Base-by-base conservation (phyloP, 64 coral and sea anemone genomes). In the Dendronephthya gigantea region DNA sequence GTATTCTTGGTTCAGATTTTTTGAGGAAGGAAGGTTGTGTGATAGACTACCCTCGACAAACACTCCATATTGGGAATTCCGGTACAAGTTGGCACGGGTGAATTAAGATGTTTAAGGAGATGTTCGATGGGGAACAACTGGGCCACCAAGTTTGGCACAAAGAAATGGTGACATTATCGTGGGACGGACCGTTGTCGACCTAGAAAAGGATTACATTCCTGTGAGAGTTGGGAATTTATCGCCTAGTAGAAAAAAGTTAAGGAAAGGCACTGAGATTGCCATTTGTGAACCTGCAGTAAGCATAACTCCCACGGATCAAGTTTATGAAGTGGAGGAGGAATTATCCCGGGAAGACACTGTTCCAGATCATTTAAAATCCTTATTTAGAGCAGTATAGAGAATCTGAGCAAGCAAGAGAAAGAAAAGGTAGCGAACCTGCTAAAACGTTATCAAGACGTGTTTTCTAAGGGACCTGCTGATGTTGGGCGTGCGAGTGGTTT, bases 21-120 rank as follows among this genome's bases (percentile, higher is more conserved):
- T 49, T 85, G 84, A 85, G 58, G 84, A 85, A 85, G 50, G 50
- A 55, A 59, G 50, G 50, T 59, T 85, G 84, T 65, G 84, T 85
- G 58, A 85, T 85, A 34, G 84, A 85, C 39, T 85, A 85, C 39
- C 84, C 84, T 56, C 84, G 58, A 55, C 84, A 85, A 56, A 55
- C 50, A 27, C 84, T 85, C 48, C 84, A 37, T 50, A 32, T 84
- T 29, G 33, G 49, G 33, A 43, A 84, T 84, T 45, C 83, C 66
- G 8, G 25, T 70, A n/a, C 66, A 70, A 9, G 9, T 31, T 7
- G 25, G 29, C 25, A 8, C 25, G 9, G 19, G 29, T 9, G 9
- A 70, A 70, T 9, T 19, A n/a, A 70, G 66, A 70, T 84, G 83
- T 84, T 50, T 84, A 84, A 85, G 84, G 84, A 85, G 58, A 50